phyloP scores from a whole-genome alignment of 2,797 vertebrate species.

The Macroramphosus scolopax region DNA sequence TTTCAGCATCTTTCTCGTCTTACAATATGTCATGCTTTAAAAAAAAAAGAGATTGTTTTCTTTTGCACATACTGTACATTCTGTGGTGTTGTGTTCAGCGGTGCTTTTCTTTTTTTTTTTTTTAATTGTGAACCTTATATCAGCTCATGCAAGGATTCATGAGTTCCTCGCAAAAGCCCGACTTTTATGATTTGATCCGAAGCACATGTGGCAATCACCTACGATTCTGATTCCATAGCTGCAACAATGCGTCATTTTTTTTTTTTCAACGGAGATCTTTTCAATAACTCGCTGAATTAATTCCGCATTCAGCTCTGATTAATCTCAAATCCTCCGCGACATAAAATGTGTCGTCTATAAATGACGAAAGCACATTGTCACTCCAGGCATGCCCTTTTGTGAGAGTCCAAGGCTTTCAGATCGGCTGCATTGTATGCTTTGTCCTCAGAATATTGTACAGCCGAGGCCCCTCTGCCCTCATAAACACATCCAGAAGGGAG shows the following conservation, averaged over 20 bases:
- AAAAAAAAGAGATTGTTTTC: no score
- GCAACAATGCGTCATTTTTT: conserved; percentile 27
- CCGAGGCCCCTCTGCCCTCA: conserved; percentile 70
- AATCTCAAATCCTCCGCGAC: conserved; percentile 6
- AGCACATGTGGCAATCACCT: conserved; percentile 56
- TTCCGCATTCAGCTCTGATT: conserved; percentile 27
- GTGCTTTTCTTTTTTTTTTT: no score
- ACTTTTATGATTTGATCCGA: conserved; percentile 58
- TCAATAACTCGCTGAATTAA: conserved; percentile 11
- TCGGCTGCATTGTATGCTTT: conserved; percentile 50
- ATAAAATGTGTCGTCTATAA: conserved; percentile 15
- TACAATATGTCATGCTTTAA: conserved; percentile 23
- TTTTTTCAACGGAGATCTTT: no score
- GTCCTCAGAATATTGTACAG: conserved; percentile 51
- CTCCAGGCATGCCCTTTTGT: conserved; percentile 30
- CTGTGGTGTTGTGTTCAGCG: no score
- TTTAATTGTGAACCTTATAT: conserved; percentile 41
- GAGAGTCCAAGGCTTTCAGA: conserved; percentile 46
- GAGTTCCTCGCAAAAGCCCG: conserved; percentile 43
- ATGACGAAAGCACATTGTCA: conserved; percentile 34
- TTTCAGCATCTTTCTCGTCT: conserved; percentile 27
- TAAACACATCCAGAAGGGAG: conserved; percentile 77
- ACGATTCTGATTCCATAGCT: conserved; percentile 21
- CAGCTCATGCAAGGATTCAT: conserved; percentile 52
- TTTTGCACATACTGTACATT: no score